Conservation (phyloP, 2,797 vertebrate genomes). For the Jordanella pulchra region DNA sequence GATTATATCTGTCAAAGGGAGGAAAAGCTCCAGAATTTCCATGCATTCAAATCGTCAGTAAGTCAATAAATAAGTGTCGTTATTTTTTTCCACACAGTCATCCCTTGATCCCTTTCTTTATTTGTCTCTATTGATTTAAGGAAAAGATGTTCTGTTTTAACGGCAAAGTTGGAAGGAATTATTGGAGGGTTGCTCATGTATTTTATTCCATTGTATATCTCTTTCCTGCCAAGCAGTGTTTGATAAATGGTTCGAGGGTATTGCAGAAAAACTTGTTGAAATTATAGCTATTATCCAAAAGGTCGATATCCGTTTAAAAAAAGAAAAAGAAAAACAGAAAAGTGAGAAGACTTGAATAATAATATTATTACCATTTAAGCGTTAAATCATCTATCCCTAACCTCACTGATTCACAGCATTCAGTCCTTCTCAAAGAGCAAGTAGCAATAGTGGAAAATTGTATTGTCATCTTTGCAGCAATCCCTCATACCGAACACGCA, state of each 20-base stretch:
- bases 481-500: too few species aligned
- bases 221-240: neutral
- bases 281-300: neutral
- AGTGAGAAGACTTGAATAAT: neutral
- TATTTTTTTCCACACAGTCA: constrained; percentile 3
- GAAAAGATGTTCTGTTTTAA: constrained; percentile 10
- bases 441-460: too few species aligned
- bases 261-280: neutral
- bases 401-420: too few species aligned
- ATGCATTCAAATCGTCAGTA: constrained; percentile 30
- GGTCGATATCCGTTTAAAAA: neutral
- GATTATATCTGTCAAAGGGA: constrained; percentile 53
- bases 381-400: too few species aligned
- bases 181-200: neutral
- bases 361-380: too few species aligned
- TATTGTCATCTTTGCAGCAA: too few species aligned
- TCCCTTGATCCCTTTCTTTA: neutral
- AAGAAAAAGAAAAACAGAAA: neutral
- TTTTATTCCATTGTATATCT: constrained; percentile 4
- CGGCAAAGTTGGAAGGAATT: constrained; percentile 2
- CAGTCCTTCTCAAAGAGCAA: too few species aligned
- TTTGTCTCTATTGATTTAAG: constrained; percentile 18
- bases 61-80: neutral
- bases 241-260: neutral
- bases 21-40: constrained; percentile 38